phyloP scores from a whole-genome alignment of 2,113 vertebrate genomes.

The Carassius auratus region DNA sequence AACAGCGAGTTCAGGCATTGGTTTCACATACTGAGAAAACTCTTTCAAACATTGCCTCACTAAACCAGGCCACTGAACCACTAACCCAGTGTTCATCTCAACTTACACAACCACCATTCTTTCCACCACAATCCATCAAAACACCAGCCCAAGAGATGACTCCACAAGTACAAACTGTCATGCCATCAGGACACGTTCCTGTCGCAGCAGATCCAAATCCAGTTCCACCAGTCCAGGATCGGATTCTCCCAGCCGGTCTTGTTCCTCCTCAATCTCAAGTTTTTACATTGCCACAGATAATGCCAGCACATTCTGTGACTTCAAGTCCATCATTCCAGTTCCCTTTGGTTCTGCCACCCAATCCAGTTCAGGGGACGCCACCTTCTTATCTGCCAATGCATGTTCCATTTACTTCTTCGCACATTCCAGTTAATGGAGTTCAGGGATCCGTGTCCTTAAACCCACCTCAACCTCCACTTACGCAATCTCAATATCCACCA shows the following conservation, averaged over 20 bases:
- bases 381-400: constrained; percentile 32
- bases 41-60: background rate
- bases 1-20: background rate
- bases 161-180: background rate
- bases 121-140: constrained; percentile 11
- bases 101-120: background rate
- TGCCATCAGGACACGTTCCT: constrained; percentile 17
- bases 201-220: background rate
- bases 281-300: constrained; percentile 3
- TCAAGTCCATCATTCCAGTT: constrained; percentile 32
- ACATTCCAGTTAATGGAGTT: constrained; percentile 14
- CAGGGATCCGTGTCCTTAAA: constrained; percentile 30
- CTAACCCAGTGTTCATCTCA: constrained; percentile 13
- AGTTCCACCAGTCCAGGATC: background rate
- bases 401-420: constrained; percentile 27
- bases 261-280: background rate
- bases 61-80: background rate
- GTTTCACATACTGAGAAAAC: constrained; percentile 29
- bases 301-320: constrained; percentile 5
- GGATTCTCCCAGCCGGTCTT: background rate
- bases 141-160: constrained; percentile 12
- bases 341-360: constrained; percentile 15
- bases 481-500: constrained; percentile 34
- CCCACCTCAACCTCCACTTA: constrained; percentile 27
- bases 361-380: constrained; percentile 17